These are phyloP conservation scores for Maconellicoccus hirsutus DNA, from an alignment of 1,140 invertebrate genomes.

Conservation along the genomic window DNA sequence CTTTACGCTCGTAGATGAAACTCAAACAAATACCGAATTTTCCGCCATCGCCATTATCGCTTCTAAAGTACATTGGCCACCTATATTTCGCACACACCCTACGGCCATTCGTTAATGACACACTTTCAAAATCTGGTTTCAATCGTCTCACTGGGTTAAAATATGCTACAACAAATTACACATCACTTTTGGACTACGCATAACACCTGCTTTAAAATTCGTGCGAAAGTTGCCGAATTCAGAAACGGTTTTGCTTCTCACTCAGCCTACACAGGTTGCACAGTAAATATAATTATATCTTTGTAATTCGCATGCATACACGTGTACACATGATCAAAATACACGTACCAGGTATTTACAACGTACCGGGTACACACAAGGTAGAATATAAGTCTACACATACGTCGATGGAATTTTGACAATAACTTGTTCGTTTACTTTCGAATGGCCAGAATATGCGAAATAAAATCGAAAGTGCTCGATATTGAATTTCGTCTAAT, in stretches of 20 bases:
- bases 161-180: background rate
- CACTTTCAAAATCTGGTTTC: background rate
- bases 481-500: background rate
- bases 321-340: too few species aligned
- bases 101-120: background rate
- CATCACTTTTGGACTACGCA: background rate
- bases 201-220: background rate
- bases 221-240: background rate
- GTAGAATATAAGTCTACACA: too few species aligned
- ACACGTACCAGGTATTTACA: too few species aligned
- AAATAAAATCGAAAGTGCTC: slow-evolving; percentile 2
- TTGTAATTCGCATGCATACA: too few species aligned
- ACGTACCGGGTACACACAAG: too few species aligned
- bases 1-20: too few species aligned
- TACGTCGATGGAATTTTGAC: background rate
- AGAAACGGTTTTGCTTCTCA: too few species aligned
- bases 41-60: background rate
- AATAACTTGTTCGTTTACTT: background rate
- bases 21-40: background rate
- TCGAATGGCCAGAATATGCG: background rate
- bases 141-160: background rate
- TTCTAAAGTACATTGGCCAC: too few species aligned
- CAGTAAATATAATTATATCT: too few species aligned
- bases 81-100: background rate
- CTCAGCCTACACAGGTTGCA: too few species aligned